Percentiles rank a stretch among this genome's conserved stretches.
These are phyloP conservation scores for Lampris megalopsis DNA, from an alignment of 2,113 vertebrate genomes.

Conservation along the genomic window DNA sequence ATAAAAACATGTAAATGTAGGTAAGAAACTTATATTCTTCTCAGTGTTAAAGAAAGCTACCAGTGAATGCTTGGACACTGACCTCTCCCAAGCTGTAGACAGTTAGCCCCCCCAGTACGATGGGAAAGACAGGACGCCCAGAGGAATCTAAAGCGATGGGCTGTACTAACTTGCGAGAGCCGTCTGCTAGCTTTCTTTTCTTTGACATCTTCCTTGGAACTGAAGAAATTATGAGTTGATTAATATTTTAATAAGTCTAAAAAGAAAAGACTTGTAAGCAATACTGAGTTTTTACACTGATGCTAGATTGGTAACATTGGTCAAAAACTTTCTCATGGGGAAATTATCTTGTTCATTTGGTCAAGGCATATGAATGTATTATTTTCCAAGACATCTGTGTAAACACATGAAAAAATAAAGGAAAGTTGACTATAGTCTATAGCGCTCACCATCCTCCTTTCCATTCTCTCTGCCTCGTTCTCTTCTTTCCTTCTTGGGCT, in stretches of 20 bases:
- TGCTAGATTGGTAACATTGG: no score
- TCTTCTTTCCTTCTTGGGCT: slow-evolving; percentile 86
- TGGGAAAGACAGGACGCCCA: slow-evolving; percentile 90
- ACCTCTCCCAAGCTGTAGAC: slow-evolving; percentile 94
- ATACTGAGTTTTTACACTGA: neutral
- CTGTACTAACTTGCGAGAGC: slow-evolving; percentile 86
- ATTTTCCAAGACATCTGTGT: no score
- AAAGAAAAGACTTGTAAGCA: neutral
- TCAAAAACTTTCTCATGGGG: no score
- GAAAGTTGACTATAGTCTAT: neutral
- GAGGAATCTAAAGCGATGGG: slow-evolving; percentile 90
- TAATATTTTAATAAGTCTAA: no score
- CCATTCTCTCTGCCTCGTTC: slow-evolving; percentile 89
- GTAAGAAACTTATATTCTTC: neutral
- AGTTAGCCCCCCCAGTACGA: slow-evolving; percentile 88
- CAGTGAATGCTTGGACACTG: slow-evolving; percentile 30
- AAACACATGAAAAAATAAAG: neutral
- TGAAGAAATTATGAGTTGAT: slow-evolving; percentile 37
- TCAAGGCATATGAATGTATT: no score
- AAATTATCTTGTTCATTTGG: no score
- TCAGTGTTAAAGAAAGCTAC: neutral
- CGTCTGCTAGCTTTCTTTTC: slow-evolving; percentile 86
- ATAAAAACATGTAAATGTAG: neutral
- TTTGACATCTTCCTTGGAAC: slow-evolving; percentile 88
- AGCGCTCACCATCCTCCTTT: slow-evolving; percentile 84